Percentiles rank a stretch among this genome's conserved stretches.
Conservation (phyloP, 2,888 invertebrate species). For the Mimachlamys varia region DNA sequence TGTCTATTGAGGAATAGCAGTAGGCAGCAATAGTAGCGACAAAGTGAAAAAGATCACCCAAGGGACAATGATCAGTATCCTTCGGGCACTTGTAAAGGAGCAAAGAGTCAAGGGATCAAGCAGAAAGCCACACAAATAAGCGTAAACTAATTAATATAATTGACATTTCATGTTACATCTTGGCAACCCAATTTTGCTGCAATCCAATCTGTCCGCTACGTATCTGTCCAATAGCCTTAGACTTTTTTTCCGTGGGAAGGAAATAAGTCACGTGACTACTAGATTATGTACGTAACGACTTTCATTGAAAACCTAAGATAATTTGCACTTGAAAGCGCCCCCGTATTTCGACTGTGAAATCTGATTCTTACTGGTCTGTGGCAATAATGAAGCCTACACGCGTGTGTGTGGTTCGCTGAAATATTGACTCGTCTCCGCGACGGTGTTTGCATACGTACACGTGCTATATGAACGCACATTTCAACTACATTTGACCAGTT, state of each 20-base stretch:
- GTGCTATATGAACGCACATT: neutral
- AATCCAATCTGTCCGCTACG: neutral
- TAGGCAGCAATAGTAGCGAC: neutral
- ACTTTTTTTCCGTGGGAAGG: neutral
- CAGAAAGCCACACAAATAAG: neutral
- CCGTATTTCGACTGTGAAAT: neutral
- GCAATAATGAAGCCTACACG: neutral
- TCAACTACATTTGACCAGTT: slow-evolving; percentile 3
- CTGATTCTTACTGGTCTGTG: neutral
- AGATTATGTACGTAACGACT: neutral
- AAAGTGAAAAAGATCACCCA: neutral
- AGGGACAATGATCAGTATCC: neutral
- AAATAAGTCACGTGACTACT: neutral
- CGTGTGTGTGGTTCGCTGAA: neutral
- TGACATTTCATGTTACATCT: slow-evolving; percentile 16
- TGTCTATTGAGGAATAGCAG: neutral
- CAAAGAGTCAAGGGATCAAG: neutral
- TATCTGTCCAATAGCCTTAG: slow-evolving; percentile 1
- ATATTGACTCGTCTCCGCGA: neutral
- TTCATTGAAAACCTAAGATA: slow-evolving; percentile 27
- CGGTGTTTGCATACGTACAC: neutral
- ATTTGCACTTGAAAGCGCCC: slow-evolving; percentile 34
- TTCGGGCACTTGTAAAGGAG: neutral
- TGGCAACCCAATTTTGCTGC: neutral
- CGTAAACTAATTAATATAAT: slow-evolving; percentile 7